Conservation (phyloP, 2,888 invertebrate species). For the Xestobium rufovillosum region DNA sequence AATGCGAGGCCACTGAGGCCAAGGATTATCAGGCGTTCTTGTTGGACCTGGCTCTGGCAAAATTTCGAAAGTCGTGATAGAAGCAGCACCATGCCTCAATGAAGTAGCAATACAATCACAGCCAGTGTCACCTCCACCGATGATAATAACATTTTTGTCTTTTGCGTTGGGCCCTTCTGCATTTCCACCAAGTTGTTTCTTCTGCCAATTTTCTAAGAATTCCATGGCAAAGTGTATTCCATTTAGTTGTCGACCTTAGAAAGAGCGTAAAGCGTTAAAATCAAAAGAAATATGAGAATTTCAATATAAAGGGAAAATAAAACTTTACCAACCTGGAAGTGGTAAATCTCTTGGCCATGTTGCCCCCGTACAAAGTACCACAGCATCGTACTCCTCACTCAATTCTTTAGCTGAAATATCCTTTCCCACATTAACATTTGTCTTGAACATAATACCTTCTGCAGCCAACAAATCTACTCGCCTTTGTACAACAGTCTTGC, state of each 20-base stretch:
- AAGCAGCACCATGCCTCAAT: constrained; percentile 81
- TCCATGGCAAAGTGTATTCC: constrained; percentile 98
- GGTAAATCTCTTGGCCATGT: constrained; percentile 94
- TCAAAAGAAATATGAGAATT: background rate
- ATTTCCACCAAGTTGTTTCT: constrained; percentile 73
- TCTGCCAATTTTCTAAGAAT: constrained; percentile 95
- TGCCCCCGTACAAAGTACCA: constrained; percentile 86
- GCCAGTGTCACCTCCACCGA: constrained; percentile 80
- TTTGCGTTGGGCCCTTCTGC: constrained; percentile 64
- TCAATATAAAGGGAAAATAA: background rate
- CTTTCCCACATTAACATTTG: constrained; percentile 84
- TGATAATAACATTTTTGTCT: constrained; percentile 90
- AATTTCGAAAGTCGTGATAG: constrained; percentile 95
- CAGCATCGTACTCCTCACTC: constrained; percentile 67
- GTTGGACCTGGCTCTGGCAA: constrained; percentile 80
- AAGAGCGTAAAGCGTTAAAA: constrained; percentile 2
- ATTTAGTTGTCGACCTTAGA: constrained; percentile 60
- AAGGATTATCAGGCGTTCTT: constrained; percentile 86
- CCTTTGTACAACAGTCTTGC: constrained; percentile 87
- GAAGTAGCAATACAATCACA: constrained; percentile 99
- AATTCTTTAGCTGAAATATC: constrained; percentile 73
- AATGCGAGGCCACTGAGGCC: constrained; percentile 97
- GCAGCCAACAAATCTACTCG: constrained; percentile 77
- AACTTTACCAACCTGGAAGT: constrained; percentile 54
- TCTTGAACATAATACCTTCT: constrained; percentile 82